These are phyloP conservation scores for Rhingia campestris DNA, from an alignment of 2,888 invertebrate species.

Conservation along the genomic window DNA sequence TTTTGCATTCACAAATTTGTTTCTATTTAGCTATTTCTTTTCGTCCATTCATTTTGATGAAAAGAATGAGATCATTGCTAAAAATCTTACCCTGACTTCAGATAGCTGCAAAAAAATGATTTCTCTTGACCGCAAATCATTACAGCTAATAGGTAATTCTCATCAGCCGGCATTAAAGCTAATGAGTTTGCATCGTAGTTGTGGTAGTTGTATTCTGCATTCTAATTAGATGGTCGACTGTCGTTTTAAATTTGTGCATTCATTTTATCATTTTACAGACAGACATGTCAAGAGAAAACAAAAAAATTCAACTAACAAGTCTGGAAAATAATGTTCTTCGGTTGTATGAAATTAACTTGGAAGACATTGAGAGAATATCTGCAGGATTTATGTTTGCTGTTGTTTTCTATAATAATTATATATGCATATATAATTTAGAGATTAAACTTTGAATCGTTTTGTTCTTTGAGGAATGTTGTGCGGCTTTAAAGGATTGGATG, in stretches of 20 bases:
- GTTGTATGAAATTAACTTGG: too few species aligned
- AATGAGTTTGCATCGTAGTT: slow-evolving; percentile 39
- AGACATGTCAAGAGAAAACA: not conserved
- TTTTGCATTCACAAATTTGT: slow-evolving; percentile 1
- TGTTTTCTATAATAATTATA: too few species aligned
- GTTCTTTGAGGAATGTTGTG: too few species aligned
- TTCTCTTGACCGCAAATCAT: slow-evolving; percentile 34
- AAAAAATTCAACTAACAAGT: not conserved
- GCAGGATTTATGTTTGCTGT: too few species aligned
- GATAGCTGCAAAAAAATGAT: slow-evolving; percentile 2
- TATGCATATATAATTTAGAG: too few species aligned
- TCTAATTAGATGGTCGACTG: slow-evolving; percentile 35
- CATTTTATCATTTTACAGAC: slow-evolving; percentile 16
- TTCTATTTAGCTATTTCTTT: not conserved
- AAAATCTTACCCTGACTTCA: slow-evolving; percentile 20
- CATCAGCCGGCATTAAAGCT: slow-evolving; percentile 23
- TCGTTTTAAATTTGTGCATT: slow-evolving; percentile 40
- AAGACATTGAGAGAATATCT: too few species aligned
- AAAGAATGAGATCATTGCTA: slow-evolving; percentile 35
- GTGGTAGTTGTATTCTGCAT: slow-evolving; percentile 27
- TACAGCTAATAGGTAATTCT: slow-evolving; percentile 42
- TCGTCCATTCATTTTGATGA: not conserved
- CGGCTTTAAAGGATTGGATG: too few species aligned
- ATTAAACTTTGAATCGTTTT: too few species aligned
- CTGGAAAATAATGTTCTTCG: not conserved